Evolutionary conservation across 1,140 invertebrate species (phyloP).

Genomic region (Cherax quadricarinatus): DNA sequence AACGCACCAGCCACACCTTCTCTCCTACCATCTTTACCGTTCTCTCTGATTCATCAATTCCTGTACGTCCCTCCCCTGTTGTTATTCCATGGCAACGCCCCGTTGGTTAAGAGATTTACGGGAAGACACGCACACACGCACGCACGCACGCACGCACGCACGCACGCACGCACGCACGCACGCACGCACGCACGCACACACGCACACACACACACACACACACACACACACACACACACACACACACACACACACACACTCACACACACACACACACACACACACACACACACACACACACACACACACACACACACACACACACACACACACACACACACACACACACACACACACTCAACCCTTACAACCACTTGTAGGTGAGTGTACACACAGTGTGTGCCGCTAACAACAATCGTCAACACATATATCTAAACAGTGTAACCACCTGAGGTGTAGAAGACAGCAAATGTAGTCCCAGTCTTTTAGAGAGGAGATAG

Average conservation of each 20-base stretch:
- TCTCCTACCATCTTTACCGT: slow-evolving; percentile 13
- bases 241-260: no score
- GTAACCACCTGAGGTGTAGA: no score
- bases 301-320: slow-evolving; percentile 22
- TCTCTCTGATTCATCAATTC: slow-evolving; percentile 57
- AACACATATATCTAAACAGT: no score
- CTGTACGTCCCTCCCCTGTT: slow-evolving; percentile 3
- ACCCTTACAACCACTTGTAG: no score
- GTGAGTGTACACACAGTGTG: no score
- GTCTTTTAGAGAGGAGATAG: no score
- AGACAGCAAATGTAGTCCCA: no score
- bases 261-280: no score
- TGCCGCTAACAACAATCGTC: no score
- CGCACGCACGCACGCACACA: neutral
- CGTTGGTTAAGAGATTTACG: neutral
- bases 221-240: no score
- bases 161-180: neutral
- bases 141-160: neutral
- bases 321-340: neutral
- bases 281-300: neutral
- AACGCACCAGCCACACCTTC: slow-evolving; percentile 21
- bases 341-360: no score
- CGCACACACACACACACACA: no score
- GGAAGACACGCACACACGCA: neutral
- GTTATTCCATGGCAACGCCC: neutral